Conservation (phyloP, 2,888 invertebrate genomes). For the Gasteruption jaculator region DNA sequence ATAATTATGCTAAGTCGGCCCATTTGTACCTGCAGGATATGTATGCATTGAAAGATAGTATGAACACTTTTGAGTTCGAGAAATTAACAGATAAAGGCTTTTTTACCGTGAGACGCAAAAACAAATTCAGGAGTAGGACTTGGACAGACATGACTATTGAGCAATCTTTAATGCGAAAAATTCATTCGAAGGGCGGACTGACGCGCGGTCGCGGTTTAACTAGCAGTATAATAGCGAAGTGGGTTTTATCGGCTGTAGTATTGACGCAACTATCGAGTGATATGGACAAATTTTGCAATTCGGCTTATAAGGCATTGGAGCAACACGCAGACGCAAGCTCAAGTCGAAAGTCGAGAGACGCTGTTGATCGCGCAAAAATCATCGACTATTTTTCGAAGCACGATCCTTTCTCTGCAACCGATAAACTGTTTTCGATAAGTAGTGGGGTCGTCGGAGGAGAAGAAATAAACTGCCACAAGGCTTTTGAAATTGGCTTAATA, state of each 20-base stretch:
- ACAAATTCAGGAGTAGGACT: conserved; percentile 31
- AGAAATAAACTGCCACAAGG: conserved; percentile 9
- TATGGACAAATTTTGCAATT: conserved; percentile 26
- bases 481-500: conserved; percentile 7
- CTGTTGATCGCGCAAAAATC: conserved; percentile 1
- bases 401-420: conserved; percentile 32
- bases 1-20: conserved; percentile 38
- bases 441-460: conserved; percentile 32
- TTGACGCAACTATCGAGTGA: conserved; percentile 23
- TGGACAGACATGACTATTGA: conserved; percentile 38
- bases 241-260: conserved; percentile 24
- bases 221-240: conserved; percentile 25
- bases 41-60: conserved; percentile 27
- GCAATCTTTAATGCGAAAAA: conserved; percentile 33
- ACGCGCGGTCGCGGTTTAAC: conserved; percentile 27
- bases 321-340: conserved; percentile 32
- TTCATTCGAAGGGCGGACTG: conserved; percentile 34
- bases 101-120: conserved; percentile 31
- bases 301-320: conserved; percentile 24
- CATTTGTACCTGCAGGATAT: conserved; percentile 47
- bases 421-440: conserved; percentile 31
- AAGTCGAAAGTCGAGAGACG: conserved; percentile 18
- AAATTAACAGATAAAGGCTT: conserved; percentile 26
- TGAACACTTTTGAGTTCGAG: conserved; percentile 26
- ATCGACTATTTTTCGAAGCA: neutral